Evolutionary conservation across 1,140 invertebrate genomes (phyloP).

Genomic region (Drosophila sechellia): DNA sequence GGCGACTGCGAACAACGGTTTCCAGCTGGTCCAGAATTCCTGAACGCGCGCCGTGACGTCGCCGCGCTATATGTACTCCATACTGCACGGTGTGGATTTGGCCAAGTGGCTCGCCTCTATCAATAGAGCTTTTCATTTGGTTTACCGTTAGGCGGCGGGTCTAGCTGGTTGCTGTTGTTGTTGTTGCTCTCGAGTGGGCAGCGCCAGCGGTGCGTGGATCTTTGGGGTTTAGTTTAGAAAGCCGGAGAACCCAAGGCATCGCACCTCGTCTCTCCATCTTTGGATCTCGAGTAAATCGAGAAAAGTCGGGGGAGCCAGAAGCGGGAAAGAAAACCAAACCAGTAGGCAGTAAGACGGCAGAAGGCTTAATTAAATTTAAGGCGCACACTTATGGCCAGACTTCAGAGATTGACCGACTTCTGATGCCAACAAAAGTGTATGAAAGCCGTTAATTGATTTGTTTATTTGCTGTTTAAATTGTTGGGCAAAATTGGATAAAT

Average conservation of each 20-base stretch:
- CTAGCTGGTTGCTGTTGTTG: constrained; percentile 28
- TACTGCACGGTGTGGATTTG: not conserved
- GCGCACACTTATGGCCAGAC: constrained; percentile 37
- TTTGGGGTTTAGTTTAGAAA: constrained; percentile 60
- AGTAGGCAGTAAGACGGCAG: constrained; percentile 17
- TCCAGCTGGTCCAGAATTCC: constrained; percentile 61
- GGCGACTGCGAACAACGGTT: constrained; percentile 25
- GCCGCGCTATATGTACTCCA: constrained; percentile 6
- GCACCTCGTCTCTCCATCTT: constrained; percentile 30
- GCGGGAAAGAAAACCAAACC: constrained; percentile 6
- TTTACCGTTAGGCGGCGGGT: constrained; percentile 70
- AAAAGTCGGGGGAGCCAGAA: not conserved
- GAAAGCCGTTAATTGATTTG: constrained; percentile 71
- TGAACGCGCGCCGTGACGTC: constrained; percentile 71
- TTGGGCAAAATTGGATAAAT: constrained; percentile 27
- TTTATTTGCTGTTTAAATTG: constrained; percentile 46
- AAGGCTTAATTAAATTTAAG: constrained; percentile 77
- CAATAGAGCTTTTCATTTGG: constrained; percentile 70
- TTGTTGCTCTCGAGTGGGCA: constrained; percentile 57
- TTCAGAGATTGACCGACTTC: constrained; percentile 70
- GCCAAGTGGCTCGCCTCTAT: constrained; percentile 31
- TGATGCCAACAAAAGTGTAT: constrained; percentile 31
- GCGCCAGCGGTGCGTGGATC: constrained; percentile 66
- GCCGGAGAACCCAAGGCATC: constrained; percentile 48
- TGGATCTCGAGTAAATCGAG: constrained; percentile 6